Evolutionary conservation across 92 coral and sea anemone genomes (phyloP).

Genomic region (Montipora capitata): DNA sequence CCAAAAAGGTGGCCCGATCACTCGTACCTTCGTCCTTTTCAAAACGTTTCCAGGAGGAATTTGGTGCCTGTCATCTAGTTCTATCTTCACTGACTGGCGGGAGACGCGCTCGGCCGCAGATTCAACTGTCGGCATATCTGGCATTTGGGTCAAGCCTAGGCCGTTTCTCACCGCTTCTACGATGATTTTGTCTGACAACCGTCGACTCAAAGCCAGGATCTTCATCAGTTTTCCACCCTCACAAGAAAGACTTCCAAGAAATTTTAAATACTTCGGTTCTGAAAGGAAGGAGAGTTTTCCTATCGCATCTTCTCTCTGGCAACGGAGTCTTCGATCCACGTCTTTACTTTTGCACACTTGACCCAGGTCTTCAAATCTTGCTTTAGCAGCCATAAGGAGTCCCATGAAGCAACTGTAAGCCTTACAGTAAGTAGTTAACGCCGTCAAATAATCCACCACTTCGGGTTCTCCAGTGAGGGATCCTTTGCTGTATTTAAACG

Average conservation of each 20-base stretch:
- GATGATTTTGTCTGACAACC: background rate
- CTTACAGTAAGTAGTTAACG: conserved; percentile 33
- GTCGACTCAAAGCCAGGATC: conserved; percentile 22
- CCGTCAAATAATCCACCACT: conserved; percentile 29
- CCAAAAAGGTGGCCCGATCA: background rate
- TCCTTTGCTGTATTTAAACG: conserved; percentile 9
- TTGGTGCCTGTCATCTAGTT: background rate
- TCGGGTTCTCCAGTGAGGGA: conserved; percentile 17
- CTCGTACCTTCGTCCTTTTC: background rate
- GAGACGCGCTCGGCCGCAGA: conserved; percentile 2
- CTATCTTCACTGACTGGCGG: conserved; percentile 7
- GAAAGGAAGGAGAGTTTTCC: conserved; percentile 41
- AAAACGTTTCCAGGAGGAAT: background rate
- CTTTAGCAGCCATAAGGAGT: conserved; percentile 44
- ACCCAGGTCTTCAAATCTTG: conserved; percentile 21
- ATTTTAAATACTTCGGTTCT: conserved; percentile 30
- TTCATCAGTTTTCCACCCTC: conserved; percentile 43
- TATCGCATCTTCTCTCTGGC: background rate
- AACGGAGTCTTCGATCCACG: background rate
- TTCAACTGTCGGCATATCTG: conserved; percentile 14
- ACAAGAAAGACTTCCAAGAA: conserved; percentile 37
- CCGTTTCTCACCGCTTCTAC: conserved; percentile 26
- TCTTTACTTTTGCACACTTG: background rate
- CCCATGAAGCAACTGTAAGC: conserved; percentile 45
- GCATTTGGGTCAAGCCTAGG: conserved; percentile 37